Base-by-base conservation (phyloP, 2,797 vertebrate species). In the Threskiornis aethiopicus region DNA sequence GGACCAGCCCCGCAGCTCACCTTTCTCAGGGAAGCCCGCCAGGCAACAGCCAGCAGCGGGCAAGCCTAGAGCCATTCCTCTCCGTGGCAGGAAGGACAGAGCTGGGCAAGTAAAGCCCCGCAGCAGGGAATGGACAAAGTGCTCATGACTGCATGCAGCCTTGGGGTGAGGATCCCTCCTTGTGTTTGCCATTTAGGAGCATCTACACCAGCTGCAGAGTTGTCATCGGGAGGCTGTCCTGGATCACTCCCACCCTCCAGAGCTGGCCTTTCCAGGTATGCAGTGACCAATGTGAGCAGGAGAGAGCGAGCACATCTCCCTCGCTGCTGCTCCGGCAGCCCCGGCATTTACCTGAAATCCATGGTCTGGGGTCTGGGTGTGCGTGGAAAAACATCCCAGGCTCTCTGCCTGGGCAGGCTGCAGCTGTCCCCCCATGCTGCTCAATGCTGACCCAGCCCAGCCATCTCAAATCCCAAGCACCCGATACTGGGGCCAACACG, bases 281-380 rank as follows among this genome's bases (percentile, higher is more conserved):
- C 4, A 6, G 33, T 33, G 79, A 52, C 17, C 31, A 39, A 4
- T 3, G 4, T 1, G 5, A 35, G 15, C 7, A 24, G 47, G 28
- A 67, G 29, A 67, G 5, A 83, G 7, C 19, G 29, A 70, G 33
- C 12, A 19, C 5, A 3, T 47, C 21, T 71, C 35, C 47, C 39
- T 66, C 0, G 0, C 49, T 70, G 79, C 51, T 4, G 1, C 71
- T 77, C 25, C 83, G 69, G 62, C 1, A 5, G 33, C 46, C 77
- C 65, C 2, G 0, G 8, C 4, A 10, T 52, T 93, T 35, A 15
- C 33, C 31, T 8, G 2, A 61, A 44, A 10, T 14, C n/a, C 1
- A 0, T 12, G 76, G 54, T 54, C 25, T 82, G 57, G 14, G 26
- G 29, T 42, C 46, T 3, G 3, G 37, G 15, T 2, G 0, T 22